phyloP scores from a whole-genome alignment of 2,888 invertebrate species.

The Phoenoteleia sp. region DNA sequence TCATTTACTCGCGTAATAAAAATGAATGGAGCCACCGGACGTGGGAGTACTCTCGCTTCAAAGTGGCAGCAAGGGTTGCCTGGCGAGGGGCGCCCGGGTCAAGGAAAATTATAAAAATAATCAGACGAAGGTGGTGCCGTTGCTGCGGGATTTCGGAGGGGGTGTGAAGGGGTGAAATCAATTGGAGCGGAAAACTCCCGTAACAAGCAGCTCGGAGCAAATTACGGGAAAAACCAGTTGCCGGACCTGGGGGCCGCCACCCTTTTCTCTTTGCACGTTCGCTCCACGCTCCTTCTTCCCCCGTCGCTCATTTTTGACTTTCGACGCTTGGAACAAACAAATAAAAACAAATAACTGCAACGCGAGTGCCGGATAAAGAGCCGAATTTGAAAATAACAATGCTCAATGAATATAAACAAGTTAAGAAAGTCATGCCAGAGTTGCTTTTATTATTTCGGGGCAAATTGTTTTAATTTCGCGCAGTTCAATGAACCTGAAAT shows the following conservation, averaged over 20 bases:
- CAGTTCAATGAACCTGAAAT: conserved; percentile 60
- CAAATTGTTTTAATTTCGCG: conserved; percentile 63
- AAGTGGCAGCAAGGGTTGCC: conserved; percentile 80
- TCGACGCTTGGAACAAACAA: conserved; percentile 74
- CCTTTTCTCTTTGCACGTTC: conserved; percentile 37
- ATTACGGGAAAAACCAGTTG: conserved; percentile 83
- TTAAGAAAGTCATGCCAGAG: conserved; percentile 48
- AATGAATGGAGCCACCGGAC: conserved; percentile 82
- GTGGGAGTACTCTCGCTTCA: conserved; percentile 78
- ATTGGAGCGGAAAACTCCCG: conserved; percentile 84
- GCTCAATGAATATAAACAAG: conserved; percentile 62
- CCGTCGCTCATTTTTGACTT: conserved; percentile 64
- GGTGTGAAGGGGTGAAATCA: conserved; percentile 79
- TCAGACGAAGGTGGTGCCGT: conserved; percentile 79
- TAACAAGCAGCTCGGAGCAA: conserved; percentile 83
- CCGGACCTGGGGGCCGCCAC: conserved; percentile 56
- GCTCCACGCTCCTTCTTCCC: conserved; percentile 34
- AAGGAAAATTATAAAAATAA: conserved; percentile 85
- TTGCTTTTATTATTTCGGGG: conserved; percentile 58
- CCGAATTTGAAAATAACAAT: conserved; percentile 53
- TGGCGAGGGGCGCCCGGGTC: conserved; percentile 77
- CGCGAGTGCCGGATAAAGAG: conserved; percentile 72
- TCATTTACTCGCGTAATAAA: conserved; percentile 84
- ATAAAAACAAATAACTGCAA: conserved; percentile 80
- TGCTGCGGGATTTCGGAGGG: conserved; percentile 50